Evolutionary conservation across 2,888 invertebrate genomes (phyloP).

Genomic region (Lottia scabra): DNA sequence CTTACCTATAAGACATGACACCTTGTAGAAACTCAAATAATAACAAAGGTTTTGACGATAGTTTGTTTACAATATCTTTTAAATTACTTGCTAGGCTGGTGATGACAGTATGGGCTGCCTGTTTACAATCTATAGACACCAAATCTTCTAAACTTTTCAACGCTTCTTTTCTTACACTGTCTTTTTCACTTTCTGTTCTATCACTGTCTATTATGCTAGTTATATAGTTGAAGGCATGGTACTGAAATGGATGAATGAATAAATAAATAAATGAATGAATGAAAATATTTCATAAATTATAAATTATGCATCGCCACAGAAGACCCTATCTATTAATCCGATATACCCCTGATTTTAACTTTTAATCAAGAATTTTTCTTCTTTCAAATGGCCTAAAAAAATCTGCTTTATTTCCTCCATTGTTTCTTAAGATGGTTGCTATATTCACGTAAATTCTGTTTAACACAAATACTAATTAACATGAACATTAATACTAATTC

Average conservation of each 20-base stretch:
- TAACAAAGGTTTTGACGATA: conserved; percentile 61
- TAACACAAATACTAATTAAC: too few species aligned
- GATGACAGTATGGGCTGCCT: conserved; percentile 76
- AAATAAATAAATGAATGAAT: too few species aligned
- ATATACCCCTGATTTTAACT: too few species aligned
- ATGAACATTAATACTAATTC: too few species aligned
- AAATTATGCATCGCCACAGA: too few species aligned
- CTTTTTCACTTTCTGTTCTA: conserved; percentile 59
- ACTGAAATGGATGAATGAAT: conserved; percentile 49
- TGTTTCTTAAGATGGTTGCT: too few species aligned
- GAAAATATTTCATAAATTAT: too few species aligned
- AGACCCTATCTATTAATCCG: too few species aligned
- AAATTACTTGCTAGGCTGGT: conserved; percentile 72
- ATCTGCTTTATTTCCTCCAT: too few species aligned
- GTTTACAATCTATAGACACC: conserved; percentile 75
- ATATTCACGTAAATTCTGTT: too few species aligned
- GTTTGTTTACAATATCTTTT: conserved; percentile 48
- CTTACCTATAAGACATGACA: conserved; percentile 72
- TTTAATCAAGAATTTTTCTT: too few species aligned
- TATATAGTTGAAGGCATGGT: conserved; percentile 74
- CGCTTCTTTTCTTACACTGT: conserved; percentile 61
- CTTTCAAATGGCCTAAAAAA: too few species aligned
- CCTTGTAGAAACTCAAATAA: conserved; percentile 76
- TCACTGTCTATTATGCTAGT: conserved; percentile 68
- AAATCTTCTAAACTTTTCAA: conserved; percentile 70